phyloP scores from a whole-genome alignment of 1,140 invertebrate genomes.

The Calliphora vicina region DNA sequence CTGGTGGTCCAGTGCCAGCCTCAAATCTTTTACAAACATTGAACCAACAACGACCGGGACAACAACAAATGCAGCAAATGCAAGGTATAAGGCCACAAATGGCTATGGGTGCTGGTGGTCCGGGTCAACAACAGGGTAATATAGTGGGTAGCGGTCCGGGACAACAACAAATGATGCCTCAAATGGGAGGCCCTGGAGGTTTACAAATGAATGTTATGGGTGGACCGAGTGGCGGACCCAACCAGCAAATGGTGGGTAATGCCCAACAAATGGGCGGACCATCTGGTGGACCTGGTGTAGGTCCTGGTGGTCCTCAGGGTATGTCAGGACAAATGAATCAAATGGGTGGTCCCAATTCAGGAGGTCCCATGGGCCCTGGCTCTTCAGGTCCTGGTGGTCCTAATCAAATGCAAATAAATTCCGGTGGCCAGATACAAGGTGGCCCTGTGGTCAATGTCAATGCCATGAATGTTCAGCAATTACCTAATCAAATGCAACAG shows the following conservation, averaged over 20 bases:
- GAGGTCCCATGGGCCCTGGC: slow-evolving; percentile 57
- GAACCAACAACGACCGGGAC: slow-evolving; percentile 58
- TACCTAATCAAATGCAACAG: slow-evolving; percentile 50
- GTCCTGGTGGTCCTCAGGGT: slow-evolving; percentile 63
- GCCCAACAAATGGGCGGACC: slow-evolving; percentile 44
- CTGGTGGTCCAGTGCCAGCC: slow-evolving; percentile 52
- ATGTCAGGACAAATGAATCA: slow-evolving; percentile 63
- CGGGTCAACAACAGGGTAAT: slow-evolving; percentile 23
- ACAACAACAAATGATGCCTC: slow-evolving; percentile 59
- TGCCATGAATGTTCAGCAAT: slow-evolving; percentile 48
- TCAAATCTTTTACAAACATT: slow-evolving; percentile 58
- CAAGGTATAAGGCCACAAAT: slow-evolving; percentile 55
- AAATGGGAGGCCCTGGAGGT: slow-evolving; percentile 66
- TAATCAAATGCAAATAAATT: slow-evolving; percentile 50
- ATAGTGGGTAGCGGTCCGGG: slow-evolving; percentile 39
- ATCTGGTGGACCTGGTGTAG: slow-evolving; percentile 58
- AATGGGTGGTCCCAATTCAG: slow-evolving; percentile 52
- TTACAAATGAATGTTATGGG: slow-evolving; percentile 52
- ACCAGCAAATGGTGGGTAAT: slow-evolving; percentile 45
- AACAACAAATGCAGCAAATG: slow-evolving; percentile 60
- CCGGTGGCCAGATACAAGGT: slow-evolving; percentile 48
- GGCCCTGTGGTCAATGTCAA: slow-evolving; percentile 48
- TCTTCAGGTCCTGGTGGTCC: slow-evolving; percentile 41
- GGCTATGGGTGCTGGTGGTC: slow-evolving; percentile 45
- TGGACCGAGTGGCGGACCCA: slow-evolving; percentile 61